Evolutionary conservation across 2,113 vertebrate genomes (phyloP), one percentile per base, ranked within the genome.

Genomic region (Epinephelus cyanopodus): DNA sequence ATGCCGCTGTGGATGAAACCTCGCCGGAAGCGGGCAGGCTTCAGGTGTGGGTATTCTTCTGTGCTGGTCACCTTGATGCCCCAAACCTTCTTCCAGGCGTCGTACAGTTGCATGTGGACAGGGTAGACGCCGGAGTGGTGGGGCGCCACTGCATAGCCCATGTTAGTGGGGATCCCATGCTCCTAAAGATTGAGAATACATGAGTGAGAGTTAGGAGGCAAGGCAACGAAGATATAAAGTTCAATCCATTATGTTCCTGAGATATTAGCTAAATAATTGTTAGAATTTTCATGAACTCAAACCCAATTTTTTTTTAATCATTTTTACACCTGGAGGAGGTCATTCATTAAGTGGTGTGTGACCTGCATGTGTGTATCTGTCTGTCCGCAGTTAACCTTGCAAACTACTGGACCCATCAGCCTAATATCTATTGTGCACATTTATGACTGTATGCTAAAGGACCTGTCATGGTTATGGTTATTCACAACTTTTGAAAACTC

Each of bases 11-110:
- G 98, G 93, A 97, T 96, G 92, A 99, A 99, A 85, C 98, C 98
- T 0, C 97, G 96, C 37, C 98, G 96, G 89, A 97, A 97, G 82
- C 98, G 98, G 10, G 98, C 98, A 0, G 98, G 98, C 94, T 99
- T 99, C 88, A 99, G 96, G 90, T 99, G 98, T 0, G 98, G 98
- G 73, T 99, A 99, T 63, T 99, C 98, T 93, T 99, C 98, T 0
- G 98, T 99, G 95, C 98, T 99, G 3, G 98, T 99, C 92, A 99
- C 97, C 61, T 94, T 97, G 89, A 99, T 98, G 42, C 92, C 95
- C 98, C 98, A 99, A 58, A 99, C 97, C 82, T 97, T 98, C 93
- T 99, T 99, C 98, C 98, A 99, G 6, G 98, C 97, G 47, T 99
- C 98, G 0, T 99, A 99, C 60, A 99, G 92, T 92, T 99, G 98